These are phyloP conservation scores for Crotalus horridus DNA, from an alignment of 2,113 vertebrate species.

Conservation along the genomic window DNA sequence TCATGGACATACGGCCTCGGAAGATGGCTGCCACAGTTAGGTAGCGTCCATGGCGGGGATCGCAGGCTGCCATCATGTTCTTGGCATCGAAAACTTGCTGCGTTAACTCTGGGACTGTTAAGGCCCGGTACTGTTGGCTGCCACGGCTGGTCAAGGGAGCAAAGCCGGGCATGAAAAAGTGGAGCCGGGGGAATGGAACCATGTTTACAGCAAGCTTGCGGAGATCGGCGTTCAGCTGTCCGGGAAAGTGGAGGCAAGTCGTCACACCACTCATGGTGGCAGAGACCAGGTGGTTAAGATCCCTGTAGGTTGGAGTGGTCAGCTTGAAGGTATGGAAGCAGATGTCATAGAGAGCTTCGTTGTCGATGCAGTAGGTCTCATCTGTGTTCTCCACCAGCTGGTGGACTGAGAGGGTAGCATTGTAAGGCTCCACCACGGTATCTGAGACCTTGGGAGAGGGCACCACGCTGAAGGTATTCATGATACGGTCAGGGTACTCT, in stretches of 20 bases:
- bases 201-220: conserved; percentile 92
- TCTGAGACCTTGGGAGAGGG: conserved; percentile 92
- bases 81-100: conserved; percentile 92
- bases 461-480: conserved; percentile 94
- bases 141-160: conserved; percentile 88
- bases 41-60: conserved; percentile 87
- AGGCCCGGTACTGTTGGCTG: conserved; percentile 89
- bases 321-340: conserved; percentile 93
- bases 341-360: conserved; percentile 90
- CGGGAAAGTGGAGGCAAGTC: conserved; percentile 89
- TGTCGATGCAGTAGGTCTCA: conserved; percentile 92
- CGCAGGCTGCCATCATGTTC: conserved; percentile 95
- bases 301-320: conserved; percentile 89
- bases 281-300: conserved; percentile 89
- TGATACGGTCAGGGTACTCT: conserved; percentile 90
- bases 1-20: conserved; percentile 95
- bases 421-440: conserved; percentile 92
- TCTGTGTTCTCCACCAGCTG: conserved; percentile 92
- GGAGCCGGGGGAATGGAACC: conserved; percentile 91
- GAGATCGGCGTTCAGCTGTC: conserved; percentile 89
- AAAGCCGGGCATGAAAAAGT: conserved; percentile 94
- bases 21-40: conserved; percentile 87
- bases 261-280: conserved; percentile 93
- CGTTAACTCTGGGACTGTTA: conserved; percentile 89
- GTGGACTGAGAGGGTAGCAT: conserved; percentile 87